Evolutionary conservation across 1,140 invertebrate species (phyloP), one percentile per base, ranked within the genome.

Genomic region (Chrysopa pallens): DNA sequence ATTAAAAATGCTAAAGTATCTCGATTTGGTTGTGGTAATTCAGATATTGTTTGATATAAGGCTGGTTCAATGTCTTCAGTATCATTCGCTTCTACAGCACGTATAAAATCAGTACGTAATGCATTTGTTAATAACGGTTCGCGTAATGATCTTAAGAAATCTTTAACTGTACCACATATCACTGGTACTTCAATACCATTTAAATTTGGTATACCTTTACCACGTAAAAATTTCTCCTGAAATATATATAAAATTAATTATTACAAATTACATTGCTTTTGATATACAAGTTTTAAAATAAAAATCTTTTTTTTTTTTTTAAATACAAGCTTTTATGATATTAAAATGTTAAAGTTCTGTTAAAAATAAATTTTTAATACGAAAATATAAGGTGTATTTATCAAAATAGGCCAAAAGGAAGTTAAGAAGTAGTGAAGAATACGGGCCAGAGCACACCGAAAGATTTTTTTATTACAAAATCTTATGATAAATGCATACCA

Each of bases 1-100:
- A 89, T 72, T 3, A 94, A 56, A 54, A 78, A 93, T 2, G 88
- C 85, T 15, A 94, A 57, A 1, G 87, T 91, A 54, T 94, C 87
- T 27, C 83, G 69, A 61, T 94, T 93, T 1, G 88, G 74, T 42
- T 74, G 72, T 5, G 90, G 89, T 31, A 94, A 57, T 46, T 79
- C 67, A 11, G 73, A 68, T 45, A 93, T 72, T 2, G 76, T 72
- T 49, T 77, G 68, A 55, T 74, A 76, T 15, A 89, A 48, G 23
- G 64, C 66, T 14, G 52, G 46, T n/a, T 38, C 45, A 7, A 56
- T 38, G 46, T 68, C 67, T 38, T 51, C 48, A 11, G 48, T 48
- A 44, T 68, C 63, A 9, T 51, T 37, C 23, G 71, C 66, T 17
- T 72, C 66, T 1, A 63, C 61, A 8, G 84, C 84, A n/a, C 70